Conservation (phyloP, 2,888 invertebrate genomes). For the Torymus auratus region DNA sequence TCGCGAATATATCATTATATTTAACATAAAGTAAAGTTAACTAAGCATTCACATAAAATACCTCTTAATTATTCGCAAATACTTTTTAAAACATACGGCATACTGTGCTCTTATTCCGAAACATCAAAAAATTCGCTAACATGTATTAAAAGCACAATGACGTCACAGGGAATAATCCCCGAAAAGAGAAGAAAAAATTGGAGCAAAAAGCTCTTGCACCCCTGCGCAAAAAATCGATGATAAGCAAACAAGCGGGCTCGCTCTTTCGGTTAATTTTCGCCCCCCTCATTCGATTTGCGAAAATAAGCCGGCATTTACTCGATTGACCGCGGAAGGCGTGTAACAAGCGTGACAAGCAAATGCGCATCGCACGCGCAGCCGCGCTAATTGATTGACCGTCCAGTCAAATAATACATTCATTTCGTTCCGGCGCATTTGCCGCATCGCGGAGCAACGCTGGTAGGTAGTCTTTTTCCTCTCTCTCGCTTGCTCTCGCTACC, state of each 20-base stretch:
- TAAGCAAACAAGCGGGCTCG: background rate
- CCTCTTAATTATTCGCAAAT: too few relatives aligned
- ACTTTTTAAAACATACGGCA: too few relatives aligned
- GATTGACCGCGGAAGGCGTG: conserved; percentile 48
- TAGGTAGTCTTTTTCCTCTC: background rate
- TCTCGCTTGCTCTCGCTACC: background rate
- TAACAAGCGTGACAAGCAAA: conserved; percentile 72
- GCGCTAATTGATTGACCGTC: conserved; percentile 72
- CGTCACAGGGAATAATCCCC: too few relatives aligned
- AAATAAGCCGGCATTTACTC: conserved; percentile 56
- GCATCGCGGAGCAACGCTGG: conserved; percentile 41
- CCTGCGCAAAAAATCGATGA: too few relatives aligned
- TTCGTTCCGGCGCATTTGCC: conserved; percentile 59
- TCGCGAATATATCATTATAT: too few relatives aligned
- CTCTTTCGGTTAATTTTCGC: conserved; percentile 24
- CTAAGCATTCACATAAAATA: too few relatives aligned
- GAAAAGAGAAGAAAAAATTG: too few relatives aligned
- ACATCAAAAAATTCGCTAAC: too few relatives aligned
- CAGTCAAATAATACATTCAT: conserved; percentile 67
- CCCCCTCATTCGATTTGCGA: conserved; percentile 39
- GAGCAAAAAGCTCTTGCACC: too few relatives aligned
- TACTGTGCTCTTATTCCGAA: too few relatives aligned
- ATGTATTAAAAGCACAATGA: too few relatives aligned
- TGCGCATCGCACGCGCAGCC: conserved; percentile 67
- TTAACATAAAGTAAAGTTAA: too few relatives aligned